Evolutionary conservation across 2,888 invertebrate species (phyloP).

Genomic region (Eupsilia transversa): DNA sequence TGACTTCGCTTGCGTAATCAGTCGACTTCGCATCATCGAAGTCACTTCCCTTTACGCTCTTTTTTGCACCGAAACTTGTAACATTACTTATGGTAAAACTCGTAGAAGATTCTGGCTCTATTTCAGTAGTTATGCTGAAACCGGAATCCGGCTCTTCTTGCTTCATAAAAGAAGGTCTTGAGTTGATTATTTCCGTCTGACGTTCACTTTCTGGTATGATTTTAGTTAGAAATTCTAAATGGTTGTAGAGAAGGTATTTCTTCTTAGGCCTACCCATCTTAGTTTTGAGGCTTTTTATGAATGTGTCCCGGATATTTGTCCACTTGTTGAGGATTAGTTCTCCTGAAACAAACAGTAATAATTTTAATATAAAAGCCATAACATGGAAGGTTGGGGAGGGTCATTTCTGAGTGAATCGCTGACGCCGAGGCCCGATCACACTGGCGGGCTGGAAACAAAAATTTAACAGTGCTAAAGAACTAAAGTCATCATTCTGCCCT

Average conservation of each 20-base stretch:
- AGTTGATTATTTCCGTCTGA: slow-evolving; percentile 42
- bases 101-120: slow-evolving; percentile 22
- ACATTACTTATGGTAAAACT: slow-evolving; percentile 38
- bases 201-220: slow-evolving; percentile 70
- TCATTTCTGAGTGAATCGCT: not conserved
- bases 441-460: not conserved
- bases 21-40: slow-evolving; percentile 40
- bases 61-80: slow-evolving; percentile 30
- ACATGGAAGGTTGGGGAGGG: not conserved
- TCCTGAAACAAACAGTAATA: slow-evolving; percentile 71
- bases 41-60: slow-evolving; percentile 34
- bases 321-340: slow-evolving; percentile 83
- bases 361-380: not conserved
- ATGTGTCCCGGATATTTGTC: slow-evolving; percentile 86
- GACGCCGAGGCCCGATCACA: not conserved
- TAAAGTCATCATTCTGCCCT: too few relatives aligned
- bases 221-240: slow-evolving; percentile 81
- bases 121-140: slow-evolving; percentile 33
- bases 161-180: slow-evolving; percentile 62
- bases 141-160: slow-evolving; percentile 64
- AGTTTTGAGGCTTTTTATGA: slow-evolving; percentile 80
- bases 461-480: not conserved
- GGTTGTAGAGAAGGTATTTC: slow-evolving; percentile 80
- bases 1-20: slow-evolving; percentile 32
- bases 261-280: slow-evolving; percentile 79